Percentiles rank a stretch among this genome's conserved stretches.
These are phyloP conservation scores for Pogonocichla stellata DNA, from an alignment of 2,113 vertebrate genomes.

Conservation along the genomic window DNA sequence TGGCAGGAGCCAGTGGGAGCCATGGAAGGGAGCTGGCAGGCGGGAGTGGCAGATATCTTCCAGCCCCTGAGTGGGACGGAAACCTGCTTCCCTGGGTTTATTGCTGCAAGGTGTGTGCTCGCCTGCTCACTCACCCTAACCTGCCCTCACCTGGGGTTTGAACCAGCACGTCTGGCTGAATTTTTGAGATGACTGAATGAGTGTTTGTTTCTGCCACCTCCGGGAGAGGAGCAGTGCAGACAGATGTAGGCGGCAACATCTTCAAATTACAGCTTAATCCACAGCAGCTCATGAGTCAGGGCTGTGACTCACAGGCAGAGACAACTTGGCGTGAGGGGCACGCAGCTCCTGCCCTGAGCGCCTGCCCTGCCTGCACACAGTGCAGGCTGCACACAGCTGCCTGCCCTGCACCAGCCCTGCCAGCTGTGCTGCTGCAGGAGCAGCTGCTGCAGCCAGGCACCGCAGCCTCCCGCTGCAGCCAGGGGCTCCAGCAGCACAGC, in stretches of 20 bases:
- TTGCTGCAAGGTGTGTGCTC: background rate
- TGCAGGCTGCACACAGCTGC: fast-evolving
- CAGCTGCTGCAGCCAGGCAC: background rate
- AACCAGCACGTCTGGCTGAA: background rate
- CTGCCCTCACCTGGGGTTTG: background rate
- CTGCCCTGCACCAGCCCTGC: background rate
- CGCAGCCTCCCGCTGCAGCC: background rate
- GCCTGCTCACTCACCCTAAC: background rate
- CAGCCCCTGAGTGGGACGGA: background rate
- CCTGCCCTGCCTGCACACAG: background rate
- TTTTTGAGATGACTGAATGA: background rate
- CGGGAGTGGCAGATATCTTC: background rate
- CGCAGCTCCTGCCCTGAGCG: background rate
- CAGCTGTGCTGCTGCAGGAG: fast-evolving
- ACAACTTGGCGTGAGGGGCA: background rate
- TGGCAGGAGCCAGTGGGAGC: background rate
- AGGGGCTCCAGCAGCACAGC: background rate
- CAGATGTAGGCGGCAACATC: conserved; percentile 15
- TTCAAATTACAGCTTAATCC: conserved; percentile 29
- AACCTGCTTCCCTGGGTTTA: background rate
- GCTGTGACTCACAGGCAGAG: conserved; percentile 28
- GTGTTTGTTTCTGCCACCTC: conserved; percentile 37
- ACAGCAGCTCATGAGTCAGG: conserved; percentile 7
- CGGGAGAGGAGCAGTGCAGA: background rate
- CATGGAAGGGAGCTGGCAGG: background rate